Base-by-base conservation (phyloP, 2,797 vertebrate genomes). In the Poecilia picta region DNA sequence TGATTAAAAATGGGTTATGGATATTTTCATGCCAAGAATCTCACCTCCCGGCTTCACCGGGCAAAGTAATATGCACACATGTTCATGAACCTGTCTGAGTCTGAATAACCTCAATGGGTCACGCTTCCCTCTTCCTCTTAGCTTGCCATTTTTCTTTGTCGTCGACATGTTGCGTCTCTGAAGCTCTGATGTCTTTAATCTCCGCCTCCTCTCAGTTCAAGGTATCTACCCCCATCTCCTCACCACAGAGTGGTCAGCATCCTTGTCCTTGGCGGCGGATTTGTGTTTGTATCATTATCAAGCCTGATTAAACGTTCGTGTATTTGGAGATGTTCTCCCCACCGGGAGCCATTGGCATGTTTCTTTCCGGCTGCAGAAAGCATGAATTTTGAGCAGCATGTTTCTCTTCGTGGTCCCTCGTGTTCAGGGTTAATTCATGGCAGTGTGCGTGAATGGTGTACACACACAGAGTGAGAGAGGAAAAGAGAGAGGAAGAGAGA, bases 381-480 rank as follows among this genome's bases (percentile, higher is more conserved):
- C 89, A 92, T 89, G 90, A 89, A 91, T 93, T 92, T 87, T 90
- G 88, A 94, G 88, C 85, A 88, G 87, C 78, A 73, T 83, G 87
- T 90, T 85, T 81, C 89, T 90, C 5, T 74, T 81, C 25, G 5
- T 16, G 81, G 88, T 92, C 92, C 89, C 92, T 88, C 85, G 62
- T 92, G 93, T 93, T 92, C 90, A 85, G 92, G 91, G 92, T 94
- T 93, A 93, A 94, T 93, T 92, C 53, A 77, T 89, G 90, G 91
- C 91, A 91, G 90, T 81, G 75, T 80, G 87, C 71, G 81, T 89
- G 91, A 92, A 92, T 86, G 81, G 84, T 72, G 86, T 79, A 81
- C 87, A 85, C 41, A 41, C 41, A 41, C 41, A 41, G 41, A 8
- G 41, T 7, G 6, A 41, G 79, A 87, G 79, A 75, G 15, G 47